Conservation (phyloP, 2,113 vertebrate species). For the Limanda limanda region DNA sequence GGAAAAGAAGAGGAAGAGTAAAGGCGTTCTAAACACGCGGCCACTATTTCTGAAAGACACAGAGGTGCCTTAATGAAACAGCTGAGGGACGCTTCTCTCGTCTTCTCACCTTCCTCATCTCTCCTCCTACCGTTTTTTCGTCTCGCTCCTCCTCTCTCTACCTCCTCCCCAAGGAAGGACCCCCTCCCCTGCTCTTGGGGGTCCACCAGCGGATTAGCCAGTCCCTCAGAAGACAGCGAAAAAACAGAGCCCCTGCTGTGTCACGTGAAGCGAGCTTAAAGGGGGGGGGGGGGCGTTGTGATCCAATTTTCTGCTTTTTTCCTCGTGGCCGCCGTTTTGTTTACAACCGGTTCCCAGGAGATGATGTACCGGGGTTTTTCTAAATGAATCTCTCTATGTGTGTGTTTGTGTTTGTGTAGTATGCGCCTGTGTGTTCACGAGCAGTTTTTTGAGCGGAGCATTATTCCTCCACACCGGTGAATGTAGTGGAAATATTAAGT, state of each 20-base stretch:
- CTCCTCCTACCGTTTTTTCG: constrained; percentile 7
- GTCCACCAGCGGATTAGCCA: constrained; percentile 63
- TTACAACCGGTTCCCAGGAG: constrained; percentile 58
- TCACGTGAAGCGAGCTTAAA: constrained; percentile 43
- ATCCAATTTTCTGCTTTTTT: constrained; percentile 71
- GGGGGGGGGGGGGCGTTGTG: constrained; percentile 31
- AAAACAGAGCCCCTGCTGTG: constrained; percentile 38
- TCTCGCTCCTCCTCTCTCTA: not conserved
- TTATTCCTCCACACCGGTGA: no score
- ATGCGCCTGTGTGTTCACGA: constrained; percentile 18
- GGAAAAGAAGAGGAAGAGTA: constrained; percentile 22
- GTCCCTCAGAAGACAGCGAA: constrained; percentile 23
- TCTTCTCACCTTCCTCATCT: not conserved
- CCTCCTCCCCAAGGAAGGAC: not conserved
- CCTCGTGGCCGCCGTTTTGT: constrained; percentile 44
- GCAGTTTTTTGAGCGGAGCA: not conserved
- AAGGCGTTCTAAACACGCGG: constrained; percentile 49
- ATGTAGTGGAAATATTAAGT: no score
- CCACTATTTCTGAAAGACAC: constrained; percentile 48
- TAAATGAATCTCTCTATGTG: constrained; percentile 38
- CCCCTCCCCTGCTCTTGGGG: constrained; percentile 15
- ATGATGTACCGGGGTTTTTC: constrained; percentile 38
- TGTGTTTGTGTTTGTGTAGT: constrained; percentile 23
- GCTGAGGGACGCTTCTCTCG: not conserved
- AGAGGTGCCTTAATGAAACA: constrained; percentile 38